Conservation (phyloP, 2,888 invertebrate species). For the Sphinx pinastri region DNA sequence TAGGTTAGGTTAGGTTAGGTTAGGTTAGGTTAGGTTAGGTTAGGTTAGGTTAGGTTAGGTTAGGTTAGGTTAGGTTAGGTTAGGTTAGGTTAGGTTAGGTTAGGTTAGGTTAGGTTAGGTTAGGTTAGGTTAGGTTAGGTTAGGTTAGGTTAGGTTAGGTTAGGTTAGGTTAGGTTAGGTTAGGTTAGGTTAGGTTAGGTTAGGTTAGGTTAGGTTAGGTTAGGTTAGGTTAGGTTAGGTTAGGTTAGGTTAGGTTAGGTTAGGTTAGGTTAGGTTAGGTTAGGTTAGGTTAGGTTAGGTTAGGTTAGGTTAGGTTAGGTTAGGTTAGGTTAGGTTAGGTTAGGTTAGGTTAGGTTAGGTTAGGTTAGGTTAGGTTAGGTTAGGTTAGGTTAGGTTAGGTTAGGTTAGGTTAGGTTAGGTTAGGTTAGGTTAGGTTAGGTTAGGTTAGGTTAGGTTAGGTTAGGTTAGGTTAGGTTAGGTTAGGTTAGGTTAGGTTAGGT, state of each 20-base stretch:
- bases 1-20: constrained; percentile 1
- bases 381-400: constrained; percentile 1
- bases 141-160: constrained; percentile 1
- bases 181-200: constrained; percentile 1
- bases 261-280: constrained; percentile 1
- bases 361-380: constrained; percentile 1
- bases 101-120: constrained; percentile 1
- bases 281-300: constrained; percentile 1
- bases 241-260: constrained; percentile 1
- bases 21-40: constrained; percentile 1
- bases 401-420: constrained; percentile 1
- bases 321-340: constrained; percentile 1
- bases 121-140: constrained; percentile 1
- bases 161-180: constrained; percentile 1
- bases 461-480: constrained; percentile 1
- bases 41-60: constrained; percentile 1
- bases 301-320: constrained; percentile 1
- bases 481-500: constrained; percentile 1
- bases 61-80: constrained; percentile 1
- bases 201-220: constrained; percentile 1
- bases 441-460: constrained; percentile 1
- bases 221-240: constrained; percentile 1
- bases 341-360: constrained; percentile 1
- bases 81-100: constrained; percentile 1
- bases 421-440: constrained; percentile 1